These are phyloP conservation scores for Leptinotarsa juncta DNA, from an alignment of 2,888 invertebrate species.

Conservation along the genomic window DNA sequence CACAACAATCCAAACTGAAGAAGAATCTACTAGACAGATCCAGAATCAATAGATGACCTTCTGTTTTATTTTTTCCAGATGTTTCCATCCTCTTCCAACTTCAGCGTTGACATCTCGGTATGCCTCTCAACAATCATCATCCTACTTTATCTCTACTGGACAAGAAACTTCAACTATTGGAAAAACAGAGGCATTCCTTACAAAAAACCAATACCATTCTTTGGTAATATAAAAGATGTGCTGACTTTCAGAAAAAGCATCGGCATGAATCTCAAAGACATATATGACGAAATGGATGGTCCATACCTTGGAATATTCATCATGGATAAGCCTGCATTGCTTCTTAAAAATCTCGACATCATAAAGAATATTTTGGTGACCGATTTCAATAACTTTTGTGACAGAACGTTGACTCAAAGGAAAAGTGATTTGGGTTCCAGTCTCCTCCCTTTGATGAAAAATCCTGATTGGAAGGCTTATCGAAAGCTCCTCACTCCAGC, in stretches of 20 bases:
- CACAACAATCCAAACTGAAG: too few relatives aligned
- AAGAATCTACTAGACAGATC: too few relatives aligned
- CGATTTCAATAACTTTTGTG: constrained; percentile 67
- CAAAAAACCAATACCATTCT: constrained; percentile 61
- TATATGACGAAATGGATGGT: constrained; percentile 43
- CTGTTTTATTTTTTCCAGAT: constrained; percentile 30
- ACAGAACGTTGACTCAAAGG: constrained; percentile 62
- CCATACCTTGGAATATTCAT: constrained; percentile 67
- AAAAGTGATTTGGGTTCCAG: constrained; percentile 16
- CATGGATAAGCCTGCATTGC: constrained; percentile 65
- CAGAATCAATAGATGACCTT: too few relatives aligned
- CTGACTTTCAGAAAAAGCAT: constrained; percentile 51
- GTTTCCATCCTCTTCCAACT: constrained; percentile 35
- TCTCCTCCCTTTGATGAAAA: constrained; percentile 24
- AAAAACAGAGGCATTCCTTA: constrained; percentile 61
- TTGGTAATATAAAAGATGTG: constrained; percentile 64
- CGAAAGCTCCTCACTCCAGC: constrained; percentile 23
- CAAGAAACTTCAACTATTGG: constrained; percentile 65
- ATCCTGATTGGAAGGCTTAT: constrained; percentile 25
- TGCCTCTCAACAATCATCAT: constrained; percentile 41
- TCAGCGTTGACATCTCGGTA: constrained; percentile 33
- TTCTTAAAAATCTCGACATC: constrained; percentile 65
- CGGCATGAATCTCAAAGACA: constrained; percentile 37
- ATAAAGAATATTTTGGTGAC: constrained; percentile 66
- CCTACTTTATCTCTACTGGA: constrained; percentile 57